Conservation (phyloP, 2,888 invertebrate species). For the Dinocampus coccinellae region DNA sequence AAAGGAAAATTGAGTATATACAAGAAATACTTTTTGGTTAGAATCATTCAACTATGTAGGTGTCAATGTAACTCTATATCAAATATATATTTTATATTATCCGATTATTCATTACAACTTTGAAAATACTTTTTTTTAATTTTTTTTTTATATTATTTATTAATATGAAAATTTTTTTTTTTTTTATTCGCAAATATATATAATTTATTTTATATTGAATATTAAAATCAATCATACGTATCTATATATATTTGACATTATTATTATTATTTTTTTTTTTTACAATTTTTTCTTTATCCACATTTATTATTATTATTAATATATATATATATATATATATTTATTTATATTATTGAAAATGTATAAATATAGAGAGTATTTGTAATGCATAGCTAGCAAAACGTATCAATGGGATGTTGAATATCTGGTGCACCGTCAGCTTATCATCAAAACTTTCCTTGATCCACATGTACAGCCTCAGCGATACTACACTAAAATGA, state of each 20-base stretch:
- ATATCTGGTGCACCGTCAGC: slow-evolving; percentile 22
- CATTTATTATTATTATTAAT: too few relatives aligned
- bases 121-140: neutral
- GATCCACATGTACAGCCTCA: slow-evolving; percentile 29
- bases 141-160: too few relatives aligned
- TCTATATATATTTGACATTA: too few relatives aligned
- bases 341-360: neutral
- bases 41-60: neutral
- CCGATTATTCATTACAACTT: too few relatives aligned
- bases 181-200: too few relatives aligned
- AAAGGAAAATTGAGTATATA: neutral
- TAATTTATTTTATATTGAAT: too few relatives aligned
- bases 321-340: too few relatives aligned
- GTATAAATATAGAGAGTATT: neutral
- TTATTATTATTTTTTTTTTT: too few relatives aligned
- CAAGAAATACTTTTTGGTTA: neutral
- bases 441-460: slow-evolving; percentile 30
- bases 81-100: neutral
- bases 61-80: neutral
- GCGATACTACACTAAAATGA: neutral
- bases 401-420: neutral
- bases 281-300: too few relatives aligned
- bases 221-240: too few relatives aligned
- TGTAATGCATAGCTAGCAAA: neutral
- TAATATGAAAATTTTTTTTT: too few relatives aligned